Evolutionary conservation across 1,140 invertebrate species (phyloP).

Genomic region (Scaptomyza graminum): DNA sequence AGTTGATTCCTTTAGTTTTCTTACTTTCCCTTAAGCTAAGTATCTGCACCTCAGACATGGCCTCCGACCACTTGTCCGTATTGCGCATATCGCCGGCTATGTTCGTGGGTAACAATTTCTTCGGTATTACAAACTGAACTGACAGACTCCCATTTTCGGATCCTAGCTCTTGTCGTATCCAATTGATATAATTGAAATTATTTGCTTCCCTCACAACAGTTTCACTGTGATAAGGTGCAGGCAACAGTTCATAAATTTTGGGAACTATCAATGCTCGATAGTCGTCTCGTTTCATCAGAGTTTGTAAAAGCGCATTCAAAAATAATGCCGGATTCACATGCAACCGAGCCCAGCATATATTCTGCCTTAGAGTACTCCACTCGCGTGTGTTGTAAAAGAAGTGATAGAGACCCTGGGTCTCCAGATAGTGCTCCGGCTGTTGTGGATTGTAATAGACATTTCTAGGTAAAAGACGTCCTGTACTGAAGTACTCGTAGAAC

Average conservation of each 20-base stretch:
- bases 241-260: conserved; percentile 88
- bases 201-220: conserved; percentile 86
- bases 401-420: conserved; percentile 87
- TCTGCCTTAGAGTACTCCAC: conserved; percentile 86
- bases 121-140: conserved; percentile 17
- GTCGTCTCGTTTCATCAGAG: conserved; percentile 87
- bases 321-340: conserved; percentile 88
- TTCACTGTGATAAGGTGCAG: conserved; percentile 87
- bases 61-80: conserved; percentile 34
- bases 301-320: conserved; percentile 86
- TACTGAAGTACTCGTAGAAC: conserved; percentile 7
- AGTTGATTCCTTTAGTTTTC: not conserved
- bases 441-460: conserved; percentile 86
- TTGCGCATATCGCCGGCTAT: conserved; percentile 26
- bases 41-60: conserved; percentile 52
- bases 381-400: conserved; percentile 88
- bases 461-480: conserved; percentile 79
- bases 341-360: conserved; percentile 87
- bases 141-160: not conserved
- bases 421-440: conserved; percentile 85
- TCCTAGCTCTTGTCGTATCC: conserved; percentile 7
- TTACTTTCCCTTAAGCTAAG: conserved; percentile 8
- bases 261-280: conserved; percentile 86
- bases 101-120: conserved; percentile 16
- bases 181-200: conserved; percentile 51